Evolutionary conservation across 2,888 invertebrate species (phyloP).

Genomic region (Lasioglossum vierecki): DNA sequence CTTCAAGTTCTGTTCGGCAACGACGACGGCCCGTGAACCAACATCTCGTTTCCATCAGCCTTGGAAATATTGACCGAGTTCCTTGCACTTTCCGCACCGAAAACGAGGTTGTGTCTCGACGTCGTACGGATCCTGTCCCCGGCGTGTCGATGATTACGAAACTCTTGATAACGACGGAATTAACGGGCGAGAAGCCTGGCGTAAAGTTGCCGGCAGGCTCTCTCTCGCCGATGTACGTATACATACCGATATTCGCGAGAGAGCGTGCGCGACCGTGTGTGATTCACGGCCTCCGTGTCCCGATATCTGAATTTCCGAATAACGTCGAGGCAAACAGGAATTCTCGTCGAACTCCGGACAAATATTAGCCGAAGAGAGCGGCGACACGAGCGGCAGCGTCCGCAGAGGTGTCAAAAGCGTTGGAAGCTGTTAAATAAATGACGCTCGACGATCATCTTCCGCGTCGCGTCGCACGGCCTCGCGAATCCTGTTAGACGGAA

Average conservation of each 20-base stretch:
- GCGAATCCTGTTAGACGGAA: background rate
- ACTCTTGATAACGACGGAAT: conserved; percentile 46
- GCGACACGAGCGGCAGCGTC: background rate
- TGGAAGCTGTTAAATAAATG: background rate
- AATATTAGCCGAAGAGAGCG: background rate
- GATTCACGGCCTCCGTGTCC: conserved; percentile 42
- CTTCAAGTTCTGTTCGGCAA: conserved; percentile 1
- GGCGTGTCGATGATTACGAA: conserved; percentile 45
- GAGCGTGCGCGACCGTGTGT: background rate
- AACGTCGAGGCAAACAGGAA: conserved; percentile 24
- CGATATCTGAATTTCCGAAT: conserved; percentile 48
- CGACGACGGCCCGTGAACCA: conserved; percentile 1
- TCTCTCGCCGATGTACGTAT: conserved; percentile 36
- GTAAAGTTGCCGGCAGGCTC: background rate
- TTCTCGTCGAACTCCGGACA: background rate
- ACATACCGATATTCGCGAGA: background rate
- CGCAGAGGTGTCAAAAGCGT: conserved; percentile 1
- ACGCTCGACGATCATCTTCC: background rate
- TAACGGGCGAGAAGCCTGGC: conserved; percentile 17
- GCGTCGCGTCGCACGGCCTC: background rate
- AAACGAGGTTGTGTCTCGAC: conserved; percentile 45
- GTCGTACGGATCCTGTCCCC: background rate
- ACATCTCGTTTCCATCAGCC: conserved; percentile 34
- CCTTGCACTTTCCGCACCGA: conserved; percentile 52
- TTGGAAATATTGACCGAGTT: conserved; percentile 55